phyloP scores from a whole-genome alignment of 2,113 vertebrate genomes.

The Dendrocopos noguchii region DNA sequence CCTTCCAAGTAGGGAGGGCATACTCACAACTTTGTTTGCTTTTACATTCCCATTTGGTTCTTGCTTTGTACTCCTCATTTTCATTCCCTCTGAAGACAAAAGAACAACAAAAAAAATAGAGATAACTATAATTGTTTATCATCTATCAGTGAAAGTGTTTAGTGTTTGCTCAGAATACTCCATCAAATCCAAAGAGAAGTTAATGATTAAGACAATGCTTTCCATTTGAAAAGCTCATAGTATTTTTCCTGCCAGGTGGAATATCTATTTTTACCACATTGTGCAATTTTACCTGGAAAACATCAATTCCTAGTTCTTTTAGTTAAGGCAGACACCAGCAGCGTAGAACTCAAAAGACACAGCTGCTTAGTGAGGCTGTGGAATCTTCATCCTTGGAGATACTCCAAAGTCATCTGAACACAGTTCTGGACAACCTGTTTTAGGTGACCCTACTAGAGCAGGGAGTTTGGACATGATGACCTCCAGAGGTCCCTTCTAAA shows the following conservation, averaged over 20 bases:
- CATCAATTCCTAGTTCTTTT: not conserved
- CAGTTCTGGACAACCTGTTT: accelerated
- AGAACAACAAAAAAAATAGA: not conserved
- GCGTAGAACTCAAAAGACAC: not conserved
- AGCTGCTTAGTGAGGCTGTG: not conserved
- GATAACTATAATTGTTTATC: not conserved
- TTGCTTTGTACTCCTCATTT: slow-evolving; percentile 93
- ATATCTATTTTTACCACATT: not conserved
- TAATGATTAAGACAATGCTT: not conserved
- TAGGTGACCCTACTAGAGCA: not conserved
- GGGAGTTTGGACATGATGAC: not conserved
- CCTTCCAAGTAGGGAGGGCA: not conserved
- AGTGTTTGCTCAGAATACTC: not conserved
- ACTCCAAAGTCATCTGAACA: not conserved
- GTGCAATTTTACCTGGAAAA: not conserved
- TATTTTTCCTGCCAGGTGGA: not conserved
- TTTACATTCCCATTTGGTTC: slow-evolving; percentile 90
- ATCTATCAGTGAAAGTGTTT: not conserved
- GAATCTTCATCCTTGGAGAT: not conserved
- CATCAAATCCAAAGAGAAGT: not conserved
- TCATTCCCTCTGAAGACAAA: slow-evolving; percentile 88
- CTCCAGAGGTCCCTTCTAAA: not conserved
- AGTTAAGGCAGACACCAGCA: not conserved
- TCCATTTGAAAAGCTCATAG: not conserved
- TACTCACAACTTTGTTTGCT: slow-evolving; percentile 88